Base-by-base conservation (phyloP, 2,797 vertebrate genomes). In the Betta splendens region DNA sequence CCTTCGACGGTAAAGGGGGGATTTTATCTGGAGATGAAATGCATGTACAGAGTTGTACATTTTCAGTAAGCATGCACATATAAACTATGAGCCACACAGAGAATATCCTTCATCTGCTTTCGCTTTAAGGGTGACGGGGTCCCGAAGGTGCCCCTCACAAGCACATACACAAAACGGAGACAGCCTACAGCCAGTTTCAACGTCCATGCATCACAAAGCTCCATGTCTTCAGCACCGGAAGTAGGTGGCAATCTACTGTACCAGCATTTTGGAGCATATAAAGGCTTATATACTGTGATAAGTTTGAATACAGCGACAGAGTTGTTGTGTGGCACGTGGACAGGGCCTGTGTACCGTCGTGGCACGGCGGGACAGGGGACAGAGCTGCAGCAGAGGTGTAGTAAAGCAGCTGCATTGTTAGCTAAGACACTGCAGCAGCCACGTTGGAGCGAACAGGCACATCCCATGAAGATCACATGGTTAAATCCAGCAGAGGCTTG, bases 51-150 rank as follows among this genome's bases (percentile, higher is more conserved):
- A 53, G 68, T 69, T 83, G 79, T 80, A 79, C 62, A 83, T 61
- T 57, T 84, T 90, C 86, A 89, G 80, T 84, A 84, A 89, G 84
- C 86, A 91, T 90, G 89, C 90, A 91, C 84, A 72, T 75, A 74
- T 32, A 81, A 86, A 89, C 80, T 85, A 53, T 75, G 65, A 83
- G 64, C 68, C 60, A 53, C 55, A 84, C 53, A 78, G 55, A 73
- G 68, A 63, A 21, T 26, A 56, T 58, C 53, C 69, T 64, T 54
- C 52, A 17, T 33, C 37, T 29, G 43, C 40, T 46, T 61, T 72
- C 45, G 69, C 15, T 52, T 65, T 60, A 44, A 64, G 54, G 28
- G 26, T 37, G 23, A 52, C 2, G 2, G 33, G n/a, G 44, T 40
- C 39, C 25, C 43, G 53, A 64, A 64, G 17, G 35, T 37, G 21